These are phyloP conservation scores for Tympanoctomys barrerae DNA, from an alignment of 2,797 vertebrate species.

Conservation along the genomic window DNA sequence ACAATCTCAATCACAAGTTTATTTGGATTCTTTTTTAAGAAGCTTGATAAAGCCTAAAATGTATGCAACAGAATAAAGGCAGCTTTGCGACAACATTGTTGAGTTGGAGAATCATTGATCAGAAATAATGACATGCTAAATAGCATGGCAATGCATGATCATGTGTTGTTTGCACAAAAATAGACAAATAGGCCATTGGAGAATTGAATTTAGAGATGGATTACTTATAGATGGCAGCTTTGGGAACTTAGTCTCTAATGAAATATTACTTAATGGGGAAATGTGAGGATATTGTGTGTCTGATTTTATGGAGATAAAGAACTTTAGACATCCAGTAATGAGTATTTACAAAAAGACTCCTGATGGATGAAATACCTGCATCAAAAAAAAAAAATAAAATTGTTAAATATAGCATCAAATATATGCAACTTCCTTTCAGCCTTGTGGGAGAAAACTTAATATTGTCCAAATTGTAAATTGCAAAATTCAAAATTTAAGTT, in stretches of 20 bases:
- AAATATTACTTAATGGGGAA: not conserved
- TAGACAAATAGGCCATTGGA: not conserved
- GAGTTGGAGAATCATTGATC: not conserved
- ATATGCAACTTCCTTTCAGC: not conserved
- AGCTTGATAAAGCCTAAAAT: conserved; percentile 30
- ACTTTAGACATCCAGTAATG: not conserved
- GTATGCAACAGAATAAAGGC: conserved; percentile 13
- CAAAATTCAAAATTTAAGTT: not conserved
- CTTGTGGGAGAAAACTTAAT: not conserved
- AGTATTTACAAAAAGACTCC: not conserved
- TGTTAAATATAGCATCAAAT: not conserved
- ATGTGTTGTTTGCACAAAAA: not conserved
- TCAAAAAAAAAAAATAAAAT: not conserved
- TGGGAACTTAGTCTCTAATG: not conserved
- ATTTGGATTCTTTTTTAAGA: not conserved
- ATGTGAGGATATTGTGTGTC: not conserved
- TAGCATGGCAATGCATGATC: not conserved
- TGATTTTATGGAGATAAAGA: not conserved
- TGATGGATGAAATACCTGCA: not conserved
- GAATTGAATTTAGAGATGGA: not conserved
- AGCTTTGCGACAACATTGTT: not conserved
- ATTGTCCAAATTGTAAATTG: not conserved
- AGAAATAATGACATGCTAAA: not conserved
- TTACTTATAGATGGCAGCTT: not conserved
- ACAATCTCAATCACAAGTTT: not conserved